Base-by-base conservation (phyloP, 2,888 invertebrate genomes). In the Macaria liturata region DNA sequence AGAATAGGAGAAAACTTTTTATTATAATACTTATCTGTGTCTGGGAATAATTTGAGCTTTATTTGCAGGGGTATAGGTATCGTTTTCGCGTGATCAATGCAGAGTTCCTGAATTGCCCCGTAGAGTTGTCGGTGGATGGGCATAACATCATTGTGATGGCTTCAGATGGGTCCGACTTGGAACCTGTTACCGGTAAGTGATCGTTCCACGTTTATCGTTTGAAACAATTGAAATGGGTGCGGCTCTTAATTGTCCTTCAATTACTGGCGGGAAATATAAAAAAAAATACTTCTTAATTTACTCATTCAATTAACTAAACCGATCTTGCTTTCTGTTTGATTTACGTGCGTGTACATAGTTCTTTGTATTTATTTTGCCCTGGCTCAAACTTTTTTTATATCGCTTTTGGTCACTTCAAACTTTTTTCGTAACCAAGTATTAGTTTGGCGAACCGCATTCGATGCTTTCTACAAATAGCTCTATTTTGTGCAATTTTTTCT, bases 61-160 rank as follows among this genome's bases (percentile, higher is more conserved):
- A 53, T 67, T 84, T 80, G 4, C 78, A 94, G 88, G 95, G 94
- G 0, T 87, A 88, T 49, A 86, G 94, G 30, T 95, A 96, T 75
- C 91, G 96, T 58, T 95, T 96, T 70, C 90, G 96, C 47, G 71
- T 95, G 31, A 94, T 96, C 63, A 96, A 95, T 69, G 95, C 95
- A 1, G 96, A 95, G 66, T 95, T 95, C 68, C 84, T 96, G 30
- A 96, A 96, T 75, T 96, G 96, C 69, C 96, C 96, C 0, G 93
- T 96, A 59, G 94, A 95, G 70, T 76, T 96, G 55, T 95, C 95
- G 0, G 88, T 96, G 8, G 96, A 96, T 70, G 94, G 95, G 78
- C 96, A 96, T 75, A 94, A 93, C 0, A 75, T 96, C 52, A 91
- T 88, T 0, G 91, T 95, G 7, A 94, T 96, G 49, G 94, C 94